Percentiles rank a stretch among this genome's conserved stretches.
Evolutionary conservation across 2,113 vertebrate genomes (phyloP).

Genomic region (Austrofundulus limnaeus): DNA sequence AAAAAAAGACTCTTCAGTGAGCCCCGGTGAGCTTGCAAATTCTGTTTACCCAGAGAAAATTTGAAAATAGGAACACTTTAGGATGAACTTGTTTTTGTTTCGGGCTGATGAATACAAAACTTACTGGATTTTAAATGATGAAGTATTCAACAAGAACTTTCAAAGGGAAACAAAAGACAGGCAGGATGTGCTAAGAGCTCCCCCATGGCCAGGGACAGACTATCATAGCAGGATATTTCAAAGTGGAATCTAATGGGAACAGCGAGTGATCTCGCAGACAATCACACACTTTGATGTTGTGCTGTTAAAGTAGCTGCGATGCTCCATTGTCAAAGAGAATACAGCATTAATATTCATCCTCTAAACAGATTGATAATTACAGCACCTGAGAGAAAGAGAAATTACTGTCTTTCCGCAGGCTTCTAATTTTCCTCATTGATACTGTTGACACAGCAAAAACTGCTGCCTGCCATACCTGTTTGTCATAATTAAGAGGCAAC

Average conservation of each 20-base stretch:
- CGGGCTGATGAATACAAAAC: conserved; percentile 50
- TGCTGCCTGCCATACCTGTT: conserved; percentile 33
- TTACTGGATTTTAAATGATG: conserved; percentile 55
- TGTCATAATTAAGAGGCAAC: conserved; percentile 60
- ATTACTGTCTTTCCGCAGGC: conserved; percentile 44
- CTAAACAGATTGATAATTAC: conserved; percentile 75
- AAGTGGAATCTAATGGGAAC: conserved; percentile 52
- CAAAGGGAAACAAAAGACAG: conserved; percentile 13
- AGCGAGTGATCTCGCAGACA: conserved; percentile 53
- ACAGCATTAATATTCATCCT: conserved; percentile 66
- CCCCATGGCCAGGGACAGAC: neutral
- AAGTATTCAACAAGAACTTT: conserved; percentile 41
- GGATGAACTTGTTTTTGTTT: conserved; percentile 26
- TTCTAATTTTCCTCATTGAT: conserved; percentile 23
- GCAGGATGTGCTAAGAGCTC: conserved; percentile 18
- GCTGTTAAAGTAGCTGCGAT: conserved; percentile 37
- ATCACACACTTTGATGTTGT: conserved; percentile 41
- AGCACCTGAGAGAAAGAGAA: conserved; percentile 44
- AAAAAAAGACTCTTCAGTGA: conserved; percentile 16
- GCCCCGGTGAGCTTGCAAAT: conserved; percentile 18
- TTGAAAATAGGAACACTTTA: conserved; percentile 48
- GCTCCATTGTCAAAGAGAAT: conserved; percentile 37
- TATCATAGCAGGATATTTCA: conserved; percentile 20
- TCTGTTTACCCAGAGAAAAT: conserved; percentile 30
- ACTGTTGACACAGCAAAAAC: conserved; percentile 15